phyloP scores from a whole-genome alignment of 2,113 vertebrate genomes.

The Pungitius pungitius region DNA sequence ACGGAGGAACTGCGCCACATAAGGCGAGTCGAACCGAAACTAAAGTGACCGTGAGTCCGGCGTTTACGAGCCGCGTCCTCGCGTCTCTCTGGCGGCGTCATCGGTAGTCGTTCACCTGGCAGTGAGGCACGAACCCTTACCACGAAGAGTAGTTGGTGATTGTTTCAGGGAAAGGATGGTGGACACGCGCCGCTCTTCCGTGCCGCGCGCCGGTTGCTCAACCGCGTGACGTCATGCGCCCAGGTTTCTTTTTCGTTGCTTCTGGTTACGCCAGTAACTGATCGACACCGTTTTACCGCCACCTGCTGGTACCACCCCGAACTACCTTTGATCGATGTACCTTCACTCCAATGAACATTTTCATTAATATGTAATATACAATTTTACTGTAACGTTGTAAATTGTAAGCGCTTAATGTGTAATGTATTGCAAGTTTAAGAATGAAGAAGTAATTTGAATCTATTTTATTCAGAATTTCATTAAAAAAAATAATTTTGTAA shows the following conservation, averaged over 20 bases:
- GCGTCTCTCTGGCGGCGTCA: fast-evolving
- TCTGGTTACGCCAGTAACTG: neutral
- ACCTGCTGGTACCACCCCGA: conserved; percentile 5
- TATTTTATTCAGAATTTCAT: neutral
- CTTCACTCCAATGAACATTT: neutral
- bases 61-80: fast-evolving
- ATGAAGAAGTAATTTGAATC: neutral
- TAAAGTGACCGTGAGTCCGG: fast-evolving
- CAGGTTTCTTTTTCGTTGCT: conserved; percentile 17
- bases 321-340: neutral
- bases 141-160: neutral
- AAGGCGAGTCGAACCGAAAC: neutral
- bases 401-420: too few relatives aligned
- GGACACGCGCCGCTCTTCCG: conserved; percentile 34
- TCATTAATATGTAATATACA: neutral
- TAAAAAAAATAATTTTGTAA: neutral
- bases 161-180: neutral
- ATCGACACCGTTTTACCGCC: neutral
- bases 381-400: neutral
- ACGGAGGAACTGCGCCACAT: conserved; percentile 8
- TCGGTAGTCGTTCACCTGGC: fast-evolving
- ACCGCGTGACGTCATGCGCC: conserved; percentile 45
- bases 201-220: conserved; percentile 52
- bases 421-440: neutral
- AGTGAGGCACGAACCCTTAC: neutral